phyloP scores from a whole-genome alignment of 2,888 invertebrate species.

The Drosophila prostipennis region DNA sequence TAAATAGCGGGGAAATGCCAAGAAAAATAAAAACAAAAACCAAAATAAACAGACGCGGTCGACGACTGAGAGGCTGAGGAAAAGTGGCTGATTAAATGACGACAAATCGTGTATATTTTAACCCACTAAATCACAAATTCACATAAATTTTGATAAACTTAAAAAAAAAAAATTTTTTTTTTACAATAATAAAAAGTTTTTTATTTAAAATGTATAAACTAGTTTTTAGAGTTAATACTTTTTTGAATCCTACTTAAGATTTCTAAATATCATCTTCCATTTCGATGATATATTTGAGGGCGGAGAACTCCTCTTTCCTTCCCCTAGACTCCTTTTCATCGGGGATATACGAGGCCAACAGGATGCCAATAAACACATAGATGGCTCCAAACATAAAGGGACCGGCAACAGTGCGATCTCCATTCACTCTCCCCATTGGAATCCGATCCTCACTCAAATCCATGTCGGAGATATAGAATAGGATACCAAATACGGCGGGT shows the following conservation, averaged over 20 bases:
- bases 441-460: conserved; percentile 93
- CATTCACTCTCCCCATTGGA: conserved; percentile 54
- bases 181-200: not conserved
- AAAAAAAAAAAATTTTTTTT: too few species aligned
- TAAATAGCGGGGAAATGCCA: conserved; percentile 60
- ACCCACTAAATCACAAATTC: conserved; percentile 8
- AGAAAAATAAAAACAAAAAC: conserved; percentile 54
- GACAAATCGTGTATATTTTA: conserved; percentile 38
- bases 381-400: conserved; percentile 99
- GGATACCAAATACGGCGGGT: conserved; percentile 98
- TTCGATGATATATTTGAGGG: conserved; percentile 6
- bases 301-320: conserved; percentile 3
- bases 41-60: conserved; percentile 68
- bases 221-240: not conserved
- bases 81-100: conserved; percentile 29
- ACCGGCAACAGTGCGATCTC: conserved; percentile 91
- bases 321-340: conserved; percentile 86
- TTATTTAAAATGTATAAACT: too few species aligned
- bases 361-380: conserved; percentile 96
- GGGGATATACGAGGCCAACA: conserved; percentile 95
- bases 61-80: conserved; percentile 36
- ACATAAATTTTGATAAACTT: not conserved
- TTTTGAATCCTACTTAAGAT: not conserved
- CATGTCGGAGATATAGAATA: conserved; percentile 99
- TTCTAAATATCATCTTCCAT: not conserved